Evolutionary conservation across 2,888 invertebrate genomes (phyloP), one percentile per base, ranked within the genome.

Genomic region (Dasypolia templi): DNA sequence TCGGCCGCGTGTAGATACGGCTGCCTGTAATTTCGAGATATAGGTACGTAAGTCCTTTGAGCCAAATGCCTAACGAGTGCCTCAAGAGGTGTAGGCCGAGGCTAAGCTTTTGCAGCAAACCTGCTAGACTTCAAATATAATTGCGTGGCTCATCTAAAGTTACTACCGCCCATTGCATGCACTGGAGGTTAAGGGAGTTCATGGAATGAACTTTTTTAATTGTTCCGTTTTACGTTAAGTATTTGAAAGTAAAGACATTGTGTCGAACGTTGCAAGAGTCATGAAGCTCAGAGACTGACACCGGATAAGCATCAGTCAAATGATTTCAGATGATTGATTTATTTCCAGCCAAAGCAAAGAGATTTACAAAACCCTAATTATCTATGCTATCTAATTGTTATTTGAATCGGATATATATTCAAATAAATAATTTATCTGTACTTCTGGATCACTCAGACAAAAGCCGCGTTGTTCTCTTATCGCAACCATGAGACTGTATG

Each of bases 381-480:
- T 62, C 66, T 62, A 70, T 35, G 70, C n/a, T 51, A 75, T 56
- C 71, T 61, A n/a, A n/a, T n/a, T n/a, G n/a, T n/a, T n/a, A n/a
- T n/a, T n/a, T n/a, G n/a, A n/a, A n/a, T n/a, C n/a, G n/a, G n/a
- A n/a, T n/a, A n/a, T n/a, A n/a, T n/a, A n/a, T n/a, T 73, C 7
- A 77, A 78, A 61, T 61, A 71, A 78, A 53, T 61, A 71, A 70
- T 71, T 73, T 82, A 84, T 84, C 79, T 70, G 61, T 64, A 46
- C 58, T 76, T 65, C 72, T 79, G 72, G 62, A 84, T 84, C 76
- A 44, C n/a, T 26, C 63, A 44, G 35, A 84, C 79, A 82, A 84
- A 79, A 75, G 75, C 64, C 69, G 61, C 69, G 65, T 84, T 84
- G 77, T 82, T 73, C 58, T 69, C 72, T 84, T 83, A 83, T 83